A percentile compares a stretch with the other conserved stretches of the same genome.
Evolutionary conservation across 2,888 invertebrate species (phyloP).

Genomic region (Aphodius sticticus): DNA sequence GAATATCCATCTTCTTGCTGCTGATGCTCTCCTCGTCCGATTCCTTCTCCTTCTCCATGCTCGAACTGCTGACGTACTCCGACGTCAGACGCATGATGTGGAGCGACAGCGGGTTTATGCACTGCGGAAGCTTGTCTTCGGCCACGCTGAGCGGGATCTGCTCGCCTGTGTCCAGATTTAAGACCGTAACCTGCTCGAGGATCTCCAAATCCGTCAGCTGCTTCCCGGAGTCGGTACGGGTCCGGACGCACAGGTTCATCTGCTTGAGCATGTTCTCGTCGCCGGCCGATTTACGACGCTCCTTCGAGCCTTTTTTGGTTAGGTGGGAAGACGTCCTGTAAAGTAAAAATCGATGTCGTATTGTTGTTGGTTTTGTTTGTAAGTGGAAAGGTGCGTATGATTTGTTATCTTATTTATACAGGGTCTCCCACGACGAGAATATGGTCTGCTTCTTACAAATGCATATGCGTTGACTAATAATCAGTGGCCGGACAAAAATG

Average conservation of each 20-base stretch:
- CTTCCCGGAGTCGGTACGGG: slow-evolving; percentile 86
- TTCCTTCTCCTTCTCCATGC: slow-evolving; percentile 73
- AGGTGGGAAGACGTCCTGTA: slow-evolving; percentile 27
- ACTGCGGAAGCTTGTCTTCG: slow-evolving; percentile 90
- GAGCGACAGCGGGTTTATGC: slow-evolving; percentile 91
- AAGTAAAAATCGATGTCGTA: neutral
- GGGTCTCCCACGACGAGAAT: too few species aligned
- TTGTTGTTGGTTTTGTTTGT: too few species aligned
- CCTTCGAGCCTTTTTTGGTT: slow-evolving; percentile 47
- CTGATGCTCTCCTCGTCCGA: slow-evolving; percentile 78
- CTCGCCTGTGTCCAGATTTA: slow-evolving; percentile 87
- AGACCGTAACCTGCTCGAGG: slow-evolving; percentile 82
- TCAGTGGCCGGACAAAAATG: too few species aligned
- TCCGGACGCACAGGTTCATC: slow-evolving; percentile 77
- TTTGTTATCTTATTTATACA: too few species aligned
- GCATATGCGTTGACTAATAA: too few species aligned
- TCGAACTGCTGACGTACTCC: slow-evolving; percentile 80
- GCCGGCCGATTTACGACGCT: slow-evolving; percentile 83
- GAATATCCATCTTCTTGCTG: slow-evolving; percentile 67
- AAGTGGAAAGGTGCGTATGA: too few species aligned
- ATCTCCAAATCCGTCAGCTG: slow-evolving; percentile 92
- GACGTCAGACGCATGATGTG: slow-evolving; percentile 95
- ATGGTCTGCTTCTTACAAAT: too few species aligned
- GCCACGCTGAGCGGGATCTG: slow-evolving; percentile 93
- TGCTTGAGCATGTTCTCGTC: slow-evolving; percentile 79